phyloP scores from a whole-genome alignment of 2,888 invertebrate species.

The Lymantria dispar region DNA sequence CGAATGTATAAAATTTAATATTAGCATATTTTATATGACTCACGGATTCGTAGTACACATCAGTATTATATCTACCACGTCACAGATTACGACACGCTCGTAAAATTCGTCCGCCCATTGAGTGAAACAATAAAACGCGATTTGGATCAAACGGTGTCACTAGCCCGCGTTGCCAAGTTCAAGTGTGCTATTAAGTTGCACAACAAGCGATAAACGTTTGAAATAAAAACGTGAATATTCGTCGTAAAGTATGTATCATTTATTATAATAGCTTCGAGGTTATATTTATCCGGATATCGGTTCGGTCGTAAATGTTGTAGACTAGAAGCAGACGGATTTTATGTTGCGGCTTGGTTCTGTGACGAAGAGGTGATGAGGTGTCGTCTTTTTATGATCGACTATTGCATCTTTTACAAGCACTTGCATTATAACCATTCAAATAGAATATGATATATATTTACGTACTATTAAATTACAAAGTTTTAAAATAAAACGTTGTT shows the following conservation, averaged over 20 bases:
- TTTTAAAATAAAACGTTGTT: not conserved
- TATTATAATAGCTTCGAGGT: conserved; percentile 56
- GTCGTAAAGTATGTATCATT: conserved; percentile 54
- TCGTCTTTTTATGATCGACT: conserved; percentile 41
- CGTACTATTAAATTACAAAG: not conserved
- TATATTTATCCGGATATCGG: conserved; percentile 74
- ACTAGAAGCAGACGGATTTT: conserved; percentile 77
- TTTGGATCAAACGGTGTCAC: conserved; percentile 79
- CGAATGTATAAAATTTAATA: conserved; percentile 52
- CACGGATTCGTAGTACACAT: conserved; percentile 60
- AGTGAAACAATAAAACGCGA: conserved; percentile 77
- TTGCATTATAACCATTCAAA: conserved; percentile 36
- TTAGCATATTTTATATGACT: conserved; percentile 56
- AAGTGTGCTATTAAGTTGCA: conserved; percentile 79
- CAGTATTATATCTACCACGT: conserved; percentile 60
- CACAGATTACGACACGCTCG: conserved; percentile 73
- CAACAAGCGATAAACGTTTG: conserved; percentile 73
- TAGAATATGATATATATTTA: conserved; percentile 19
- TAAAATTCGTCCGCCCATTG: conserved; percentile 78
- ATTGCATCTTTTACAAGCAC: conserved; percentile 40
- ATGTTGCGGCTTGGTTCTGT: conserved; percentile 48
- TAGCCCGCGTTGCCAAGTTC: conserved; percentile 70
- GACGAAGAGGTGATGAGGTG: conserved; percentile 63
- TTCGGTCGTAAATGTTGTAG: conserved; percentile 73
- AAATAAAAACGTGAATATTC: conserved; percentile 74